phyloP scores from a whole-genome alignment of 2,888 invertebrate genomes.

The Portevinia maculata region DNA sequence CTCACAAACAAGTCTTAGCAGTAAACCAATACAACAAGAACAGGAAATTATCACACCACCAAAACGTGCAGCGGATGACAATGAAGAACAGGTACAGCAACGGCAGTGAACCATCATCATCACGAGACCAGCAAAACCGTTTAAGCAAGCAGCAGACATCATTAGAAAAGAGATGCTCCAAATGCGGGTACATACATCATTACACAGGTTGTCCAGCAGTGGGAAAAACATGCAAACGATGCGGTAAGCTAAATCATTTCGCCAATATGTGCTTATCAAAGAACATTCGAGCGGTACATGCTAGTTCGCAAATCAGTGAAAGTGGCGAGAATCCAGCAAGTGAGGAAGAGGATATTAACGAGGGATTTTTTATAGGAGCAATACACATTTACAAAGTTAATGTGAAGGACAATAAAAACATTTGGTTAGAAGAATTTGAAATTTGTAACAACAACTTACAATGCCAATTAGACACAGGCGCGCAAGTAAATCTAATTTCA shows the following conservation, averaged over 20 bases:
- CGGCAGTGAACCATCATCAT: no score
- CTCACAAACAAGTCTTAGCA: conserved; percentile 10
- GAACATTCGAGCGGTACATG: no score
- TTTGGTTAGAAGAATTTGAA: no score
- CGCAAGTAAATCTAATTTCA: no score
- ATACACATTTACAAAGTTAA: no score
- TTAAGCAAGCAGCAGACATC: conserved; percentile 12
- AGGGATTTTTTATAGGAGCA: no score
- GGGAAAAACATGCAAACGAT: conserved; percentile 6
- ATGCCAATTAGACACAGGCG: no score
- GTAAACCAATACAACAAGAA: neutral
- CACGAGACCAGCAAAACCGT: neutral
- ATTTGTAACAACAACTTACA: no score
- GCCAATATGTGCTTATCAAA: conserved; percentile 9
- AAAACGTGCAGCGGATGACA: neutral
- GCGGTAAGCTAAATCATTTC: conserved; percentile 20
- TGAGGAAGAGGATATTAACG: no score
- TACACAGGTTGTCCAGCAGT: no score
- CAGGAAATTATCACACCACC: neutral
- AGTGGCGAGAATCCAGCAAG: no score
- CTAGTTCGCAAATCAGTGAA: neutral
- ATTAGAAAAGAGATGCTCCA: neutral
- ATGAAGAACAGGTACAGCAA: conserved; percentile 4
- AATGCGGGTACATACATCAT: conserved; percentile 11
- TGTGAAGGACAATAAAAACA: no score